These are phyloP conservation scores for Petrocephalus zakoni DNA, from an alignment of 2,113 vertebrate genomes.

Conservation along the genomic window DNA sequence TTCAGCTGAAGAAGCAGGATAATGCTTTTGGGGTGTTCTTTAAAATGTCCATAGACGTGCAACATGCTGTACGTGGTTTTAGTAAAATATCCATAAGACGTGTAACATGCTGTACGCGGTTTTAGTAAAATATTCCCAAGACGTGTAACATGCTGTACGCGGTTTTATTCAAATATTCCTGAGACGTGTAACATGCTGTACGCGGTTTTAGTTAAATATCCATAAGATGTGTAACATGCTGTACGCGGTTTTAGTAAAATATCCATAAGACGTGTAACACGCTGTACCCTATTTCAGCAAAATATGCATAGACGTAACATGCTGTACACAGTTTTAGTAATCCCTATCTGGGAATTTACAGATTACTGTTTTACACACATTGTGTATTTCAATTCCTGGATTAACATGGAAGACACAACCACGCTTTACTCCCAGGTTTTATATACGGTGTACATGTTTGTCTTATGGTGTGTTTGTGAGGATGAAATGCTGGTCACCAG, in stretches of 20 bases:
- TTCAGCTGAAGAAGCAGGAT: conserved; percentile 81
- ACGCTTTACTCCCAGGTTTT: conserved; percentile 18
- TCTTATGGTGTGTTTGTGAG: neutral
- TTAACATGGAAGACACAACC: conserved; percentile 3
- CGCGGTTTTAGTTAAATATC: conserved; percentile 17
- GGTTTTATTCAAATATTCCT: conserved; percentile 10
- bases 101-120: conserved; percentile 29
- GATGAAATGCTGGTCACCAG: neutral
- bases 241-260: conserved; percentile 22
- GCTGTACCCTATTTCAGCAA: conserved; percentile 24
- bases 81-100: neutral
- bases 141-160: conserved; percentile 25
- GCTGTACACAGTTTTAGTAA: conserved; percentile 17
- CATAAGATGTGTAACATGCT: conserved; percentile 23
- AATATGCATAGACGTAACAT: conserved; percentile 18
- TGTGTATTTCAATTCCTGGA: conserved; percentile 36
- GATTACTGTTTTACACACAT: conserved; percentile 41
- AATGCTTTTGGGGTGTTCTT: neutral
- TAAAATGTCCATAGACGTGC: conserved; percentile 9
- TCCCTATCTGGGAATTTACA: conserved; percentile 33
- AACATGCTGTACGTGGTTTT: conserved; percentile 26
- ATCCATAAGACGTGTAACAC: conserved; percentile 21
- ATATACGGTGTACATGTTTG: neutral
- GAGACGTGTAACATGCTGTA: conserved; percentile 24
- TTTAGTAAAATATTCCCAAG: neutral